Evolutionary conservation across 2,888 invertebrate species (phyloP).

Genomic region (Synanthedon formicaeformis): DNA sequence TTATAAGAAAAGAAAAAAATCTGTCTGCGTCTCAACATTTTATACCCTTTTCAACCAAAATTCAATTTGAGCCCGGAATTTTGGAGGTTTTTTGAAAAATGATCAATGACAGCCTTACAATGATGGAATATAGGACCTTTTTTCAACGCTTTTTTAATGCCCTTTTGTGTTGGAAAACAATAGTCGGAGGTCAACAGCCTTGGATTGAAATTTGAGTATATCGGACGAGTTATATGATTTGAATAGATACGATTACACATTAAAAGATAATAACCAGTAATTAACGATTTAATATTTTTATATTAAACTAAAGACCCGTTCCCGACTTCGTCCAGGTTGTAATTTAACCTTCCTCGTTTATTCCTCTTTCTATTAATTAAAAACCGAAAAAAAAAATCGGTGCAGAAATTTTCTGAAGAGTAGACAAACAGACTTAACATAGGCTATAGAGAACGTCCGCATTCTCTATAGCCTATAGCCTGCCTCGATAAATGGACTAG

Average conservation of each 20-base stretch:
- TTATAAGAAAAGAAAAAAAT: conserved; percentile 11
- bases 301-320: too few species aligned
- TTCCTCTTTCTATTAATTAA: too few species aligned
- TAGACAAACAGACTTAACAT: too few species aligned
- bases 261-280: too few species aligned
- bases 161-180: conserved; percentile 47
- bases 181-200: conserved; percentile 16
- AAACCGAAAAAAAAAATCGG: too few species aligned
- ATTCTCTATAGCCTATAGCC: too few species aligned
- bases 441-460: too few species aligned
- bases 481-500: too few species aligned
- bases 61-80: conserved; percentile 40
- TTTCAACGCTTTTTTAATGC: conserved; percentile 25
- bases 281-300: too few species aligned
- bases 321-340: too few species aligned
- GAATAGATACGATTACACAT: conserved; percentile 26
- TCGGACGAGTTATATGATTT: conserved; percentile 9
- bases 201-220: neutral
- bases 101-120: conserved; percentile 63
- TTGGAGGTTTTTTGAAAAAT: conserved; percentile 62
- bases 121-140: conserved; percentile 50
- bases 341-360: too few species aligned
- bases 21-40: conserved; percentile 3
- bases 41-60: conserved; percentile 36
- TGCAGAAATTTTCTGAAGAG: too few species aligned